These are phyloP conservation scores for Coenonympha arcania DNA, from an alignment of 2,888 invertebrate species.

Conservation along the genomic window DNA sequence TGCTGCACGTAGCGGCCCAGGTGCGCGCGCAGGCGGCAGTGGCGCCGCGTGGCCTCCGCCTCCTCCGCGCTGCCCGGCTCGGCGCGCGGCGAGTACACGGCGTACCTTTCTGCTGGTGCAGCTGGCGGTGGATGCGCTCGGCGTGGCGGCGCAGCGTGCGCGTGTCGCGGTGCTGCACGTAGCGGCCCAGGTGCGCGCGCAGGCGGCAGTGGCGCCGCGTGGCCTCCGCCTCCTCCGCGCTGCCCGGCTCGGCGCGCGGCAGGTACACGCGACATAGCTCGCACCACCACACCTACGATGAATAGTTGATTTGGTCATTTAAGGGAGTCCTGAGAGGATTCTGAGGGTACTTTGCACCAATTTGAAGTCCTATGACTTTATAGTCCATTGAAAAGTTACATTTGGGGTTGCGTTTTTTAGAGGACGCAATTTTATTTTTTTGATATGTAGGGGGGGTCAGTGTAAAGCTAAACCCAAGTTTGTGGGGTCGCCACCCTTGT, in stretches of 20 bases:
- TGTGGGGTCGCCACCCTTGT: too few species aligned
- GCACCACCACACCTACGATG: conserved; percentile 77
- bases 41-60: conserved; percentile 77
- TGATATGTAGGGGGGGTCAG: too few species aligned
- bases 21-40: conserved; percentile 84
- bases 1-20: conserved; percentile 83
- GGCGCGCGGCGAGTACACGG: conserved; percentile 68
- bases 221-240: conserved; percentile 73
- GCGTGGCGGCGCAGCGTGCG: conserved; percentile 81
- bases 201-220: conserved; percentile 82
- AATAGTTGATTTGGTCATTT: background rate
- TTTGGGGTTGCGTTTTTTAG: too few species aligned
- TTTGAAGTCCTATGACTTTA: too few species aligned
- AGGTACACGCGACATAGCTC: conserved; percentile 85
- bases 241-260: conserved; percentile 70
- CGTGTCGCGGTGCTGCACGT: conserved; percentile 84
- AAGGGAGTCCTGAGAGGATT: too few species aligned
- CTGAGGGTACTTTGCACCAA: too few species aligned
- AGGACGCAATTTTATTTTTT: too few species aligned
- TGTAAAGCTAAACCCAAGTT: too few species aligned
- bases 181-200: conserved; percentile 83
- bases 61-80: conserved; percentile 64
- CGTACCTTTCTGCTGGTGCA: conserved; percentile 64
- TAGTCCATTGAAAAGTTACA: too few species aligned
- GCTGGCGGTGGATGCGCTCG: conserved; percentile 78